Base-by-base conservation (phyloP, 92 coral and sea anemone genomes). In the Paragorgia papillata region DNA sequence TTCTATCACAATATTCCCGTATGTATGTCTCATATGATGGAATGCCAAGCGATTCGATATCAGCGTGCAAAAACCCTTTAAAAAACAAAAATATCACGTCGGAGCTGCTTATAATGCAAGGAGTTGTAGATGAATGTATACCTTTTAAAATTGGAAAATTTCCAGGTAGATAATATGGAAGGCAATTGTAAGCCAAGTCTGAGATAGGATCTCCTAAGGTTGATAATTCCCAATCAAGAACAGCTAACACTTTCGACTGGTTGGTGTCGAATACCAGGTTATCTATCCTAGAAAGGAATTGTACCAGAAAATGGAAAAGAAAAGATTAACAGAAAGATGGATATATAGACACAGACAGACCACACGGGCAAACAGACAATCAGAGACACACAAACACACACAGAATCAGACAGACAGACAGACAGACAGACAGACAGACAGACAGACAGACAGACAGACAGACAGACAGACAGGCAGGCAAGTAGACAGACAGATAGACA, bases 211-310 rank as follows among this genome's bases (percentile, higher is more conserved):
- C 97, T 34, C 97, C 97, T 0, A 93, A 84, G 10, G 97, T 93
- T 2, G 97, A 93, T 18, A 93, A 75, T 50, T 93, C 97, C 97
- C 97, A 93, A 86, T 93, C 97, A 30, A 93, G 65, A 62, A 93
- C 88, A 63, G 96, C 97, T 29, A 86, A 62, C 57, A 93, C 97
- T 50, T 90, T 96, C 1, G 97, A 89, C 79, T 93, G 87, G 48
- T 83, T 79, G 61, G 85, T 88, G 71, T 93, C 90, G 75, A 93
- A 93, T 53, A 93, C 85, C 40, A 93, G 73, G 69, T 93, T 93
- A 73, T 93, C 97, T 20, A 93, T 62, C 66, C 97, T 93, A 84
- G 54, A 69, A 60, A 15, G 30, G 50, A 10, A 18, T 7, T 41
- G 12, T 46, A 6, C n/a, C 9, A 46, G 53, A 15, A 6, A 46